A percentile compares a stretch with the other conserved stretches of the same genome.
Evolutionary conservation across 2,113 vertebrate genomes (phyloP).

Genomic region (Eclectus roratus): DNA sequence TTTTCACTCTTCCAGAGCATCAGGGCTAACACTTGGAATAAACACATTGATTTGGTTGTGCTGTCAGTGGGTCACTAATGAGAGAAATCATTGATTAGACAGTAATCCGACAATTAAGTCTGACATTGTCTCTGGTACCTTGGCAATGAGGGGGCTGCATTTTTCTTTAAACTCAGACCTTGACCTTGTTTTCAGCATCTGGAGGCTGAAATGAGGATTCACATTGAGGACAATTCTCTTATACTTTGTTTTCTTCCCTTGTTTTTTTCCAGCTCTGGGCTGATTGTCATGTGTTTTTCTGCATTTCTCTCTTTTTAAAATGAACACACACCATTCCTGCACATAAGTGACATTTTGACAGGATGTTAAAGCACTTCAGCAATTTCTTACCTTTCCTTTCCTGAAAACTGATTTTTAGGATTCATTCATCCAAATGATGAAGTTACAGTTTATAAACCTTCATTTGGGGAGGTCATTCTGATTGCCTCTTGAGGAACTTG

Average conservation of each 20-base stretch:
- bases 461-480: background rate
- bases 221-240: background rate
- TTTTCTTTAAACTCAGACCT: background rate
- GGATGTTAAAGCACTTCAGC: background rate
- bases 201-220: background rate
- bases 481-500: background rate
- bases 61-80: constrained; percentile 53
- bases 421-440: background rate
- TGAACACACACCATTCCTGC: background rate
- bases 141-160: background rate
- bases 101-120: constrained; percentile 56
- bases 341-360: background rate
- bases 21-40: background rate
- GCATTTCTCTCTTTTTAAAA: background rate
- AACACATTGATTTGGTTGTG: constrained; percentile 50
- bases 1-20: constrained; percentile 24
- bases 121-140: background rate
- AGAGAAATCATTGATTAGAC: constrained; percentile 57
- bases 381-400: background rate
- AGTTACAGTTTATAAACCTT: background rate
- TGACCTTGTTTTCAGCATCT: background rate
- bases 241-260: background rate
- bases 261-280: background rate
- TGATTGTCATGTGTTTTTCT: background rate
- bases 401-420: background rate